These are phyloP conservation scores for Drosophila pseudoobscura DNA, from an alignment of 1,140 invertebrate species.

Conservation along the genomic window DNA sequence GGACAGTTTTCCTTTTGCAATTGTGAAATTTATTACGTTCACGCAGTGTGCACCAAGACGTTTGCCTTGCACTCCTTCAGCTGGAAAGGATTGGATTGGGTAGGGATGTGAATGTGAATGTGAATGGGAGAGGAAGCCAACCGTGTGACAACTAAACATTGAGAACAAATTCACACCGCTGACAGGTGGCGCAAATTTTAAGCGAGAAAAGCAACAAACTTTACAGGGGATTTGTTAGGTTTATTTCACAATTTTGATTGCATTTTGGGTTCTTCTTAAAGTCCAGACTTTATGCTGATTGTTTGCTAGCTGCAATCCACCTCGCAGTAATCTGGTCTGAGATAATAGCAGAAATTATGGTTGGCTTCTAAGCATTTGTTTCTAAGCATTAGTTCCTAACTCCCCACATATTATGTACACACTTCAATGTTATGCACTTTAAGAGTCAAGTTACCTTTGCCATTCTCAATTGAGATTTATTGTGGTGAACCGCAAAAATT, in stretches of 20 bases:
- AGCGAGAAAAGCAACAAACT: slow-evolving; percentile 35
- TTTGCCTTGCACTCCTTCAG: not conserved
- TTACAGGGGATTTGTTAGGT: slow-evolving; percentile 43
- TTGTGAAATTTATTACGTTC: slow-evolving; percentile 58
- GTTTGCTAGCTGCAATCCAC: slow-evolving; percentile 9
- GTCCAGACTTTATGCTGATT: slow-evolving; percentile 36
- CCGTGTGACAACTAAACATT: slow-evolving; percentile 28
- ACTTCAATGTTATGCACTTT: slow-evolving; percentile 5
- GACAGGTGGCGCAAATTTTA: slow-evolving; percentile 44
- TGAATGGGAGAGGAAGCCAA: slow-evolving; percentile 11
- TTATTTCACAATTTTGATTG: slow-evolving; percentile 48
- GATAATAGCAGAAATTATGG: slow-evolving; percentile 7
- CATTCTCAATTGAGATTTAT: slow-evolving; percentile 32
- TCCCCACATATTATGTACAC: too few species aligned
- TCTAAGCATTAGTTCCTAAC: slow-evolving; percentile 11
- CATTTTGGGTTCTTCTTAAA: slow-evolving; percentile 2
- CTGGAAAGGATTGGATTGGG: not conserved
- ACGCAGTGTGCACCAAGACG: slow-evolving; percentile 38
- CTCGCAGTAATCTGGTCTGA: slow-evolving; percentile 4
- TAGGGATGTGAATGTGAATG: not conserved
- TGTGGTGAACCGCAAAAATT: slow-evolving; percentile 11
- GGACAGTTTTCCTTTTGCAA: slow-evolving; percentile 55
- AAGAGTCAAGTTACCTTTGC: slow-evolving; percentile 6
- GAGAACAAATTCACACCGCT: slow-evolving; percentile 34
- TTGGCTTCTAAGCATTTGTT: slow-evolving; percentile 10